phyloP scores from a whole-genome alignment of 2,888 invertebrate species.

The Limnephilus marmoratus region DNA sequence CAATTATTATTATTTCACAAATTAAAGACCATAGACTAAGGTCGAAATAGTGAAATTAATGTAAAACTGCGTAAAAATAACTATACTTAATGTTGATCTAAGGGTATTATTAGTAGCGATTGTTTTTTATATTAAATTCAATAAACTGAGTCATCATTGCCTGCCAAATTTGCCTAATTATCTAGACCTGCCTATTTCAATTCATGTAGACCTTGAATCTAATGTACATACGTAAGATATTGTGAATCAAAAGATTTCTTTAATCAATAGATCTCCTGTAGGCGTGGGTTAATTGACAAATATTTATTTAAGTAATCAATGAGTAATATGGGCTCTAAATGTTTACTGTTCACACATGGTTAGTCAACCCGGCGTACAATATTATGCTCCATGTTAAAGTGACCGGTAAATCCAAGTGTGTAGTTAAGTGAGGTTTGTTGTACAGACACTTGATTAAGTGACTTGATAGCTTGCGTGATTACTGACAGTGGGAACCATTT shows the following conservation, averaged over 20 bases:
- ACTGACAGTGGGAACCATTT: slow-evolving; percentile 15
- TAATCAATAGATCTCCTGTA: not conserved
- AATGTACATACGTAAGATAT: not conserved
- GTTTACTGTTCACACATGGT: not conserved
- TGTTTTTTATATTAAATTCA: not conserved
- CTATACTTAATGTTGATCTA: not conserved
- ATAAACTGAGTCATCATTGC: not conserved
- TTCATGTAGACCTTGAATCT: not conserved
- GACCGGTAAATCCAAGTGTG: slow-evolving; percentile 36
- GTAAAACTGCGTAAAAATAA: not conserved
- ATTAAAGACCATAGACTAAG: not conserved
- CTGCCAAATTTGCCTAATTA: not conserved
- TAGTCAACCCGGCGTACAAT: not conserved
- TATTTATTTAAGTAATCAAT: slow-evolving; percentile 31
- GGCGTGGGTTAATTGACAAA: slow-evolving; percentile 12
- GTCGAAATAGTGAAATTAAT: not conserved
- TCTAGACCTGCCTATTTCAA: not conserved
- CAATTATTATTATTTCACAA: not conserved
- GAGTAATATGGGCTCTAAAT: slow-evolving; percentile 11
- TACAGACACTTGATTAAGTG: slow-evolving; percentile 33
- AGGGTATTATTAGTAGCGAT: not conserved
- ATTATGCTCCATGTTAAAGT: slow-evolving; percentile 17
- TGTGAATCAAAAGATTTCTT: not conserved
- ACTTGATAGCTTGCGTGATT: slow-evolving; percentile 29
- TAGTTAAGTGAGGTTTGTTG: slow-evolving; percentile 2